Percentiles rank a stretch among this genome's conserved stretches.
Evolutionary conservation across 2,888 invertebrate genomes (phyloP).

Genomic region (Nineta flava): DNA sequence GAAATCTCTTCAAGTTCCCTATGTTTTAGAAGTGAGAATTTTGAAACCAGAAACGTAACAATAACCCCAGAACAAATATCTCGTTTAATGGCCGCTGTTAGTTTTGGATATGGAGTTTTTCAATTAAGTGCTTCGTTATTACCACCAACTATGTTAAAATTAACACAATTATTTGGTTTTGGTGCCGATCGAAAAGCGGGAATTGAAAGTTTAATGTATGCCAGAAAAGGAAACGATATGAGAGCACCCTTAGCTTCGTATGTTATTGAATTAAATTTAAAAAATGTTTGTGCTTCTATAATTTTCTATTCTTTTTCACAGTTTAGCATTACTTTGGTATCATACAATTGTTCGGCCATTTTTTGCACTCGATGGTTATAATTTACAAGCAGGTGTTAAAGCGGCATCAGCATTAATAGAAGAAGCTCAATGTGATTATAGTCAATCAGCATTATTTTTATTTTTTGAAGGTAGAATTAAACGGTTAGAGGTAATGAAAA

Average conservation of each 20-base stretch:
- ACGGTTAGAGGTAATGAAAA: conserved; percentile 35
- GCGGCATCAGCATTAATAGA: conserved; percentile 34
- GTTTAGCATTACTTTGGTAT: conserved; percentile 46
- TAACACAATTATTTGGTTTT: conserved; percentile 49
- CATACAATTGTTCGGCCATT: conserved; percentile 52
- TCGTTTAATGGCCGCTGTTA: conserved; percentile 48
- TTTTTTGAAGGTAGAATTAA: conserved; percentile 48
- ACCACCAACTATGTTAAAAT: conserved; percentile 41
- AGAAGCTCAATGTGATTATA: conserved; percentile 36
- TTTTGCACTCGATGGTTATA: conserved; percentile 44
- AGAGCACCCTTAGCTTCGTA: conserved; percentile 49
- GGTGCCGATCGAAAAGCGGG: conserved; percentile 42
- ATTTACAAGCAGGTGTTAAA: conserved; percentile 38
- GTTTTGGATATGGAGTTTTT: conserved; percentile 54
- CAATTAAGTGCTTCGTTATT: conserved; percentile 49
- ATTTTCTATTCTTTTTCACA: conserved; percentile 14
- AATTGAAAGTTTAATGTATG: conserved; percentile 39
- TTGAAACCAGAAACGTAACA: background rate
- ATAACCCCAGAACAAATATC: conserved; percentile 19
- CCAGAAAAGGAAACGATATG: conserved; percentile 45
- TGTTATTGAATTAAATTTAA: no score
- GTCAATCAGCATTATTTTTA: conserved; percentile 44
- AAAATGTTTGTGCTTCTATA: background rate
- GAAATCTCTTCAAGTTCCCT: no score
- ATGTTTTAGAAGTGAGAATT: background rate